These are phyloP conservation scores for Oryzias dopingdopingensis DNA, from an alignment of 2,797 vertebrate genomes.

Conservation along the genomic window DNA sequence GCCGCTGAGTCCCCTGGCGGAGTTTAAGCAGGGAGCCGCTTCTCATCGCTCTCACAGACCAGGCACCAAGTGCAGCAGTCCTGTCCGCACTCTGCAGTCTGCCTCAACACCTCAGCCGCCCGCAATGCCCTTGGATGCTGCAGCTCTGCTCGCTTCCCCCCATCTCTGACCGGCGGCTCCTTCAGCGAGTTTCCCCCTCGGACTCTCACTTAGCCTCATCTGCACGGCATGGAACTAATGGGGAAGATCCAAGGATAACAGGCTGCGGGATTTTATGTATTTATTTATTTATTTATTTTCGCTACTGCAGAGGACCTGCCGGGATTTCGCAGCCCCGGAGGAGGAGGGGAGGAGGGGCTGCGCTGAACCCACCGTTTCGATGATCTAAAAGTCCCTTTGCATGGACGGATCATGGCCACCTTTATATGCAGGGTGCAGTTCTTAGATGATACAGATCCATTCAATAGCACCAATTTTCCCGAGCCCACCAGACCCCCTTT, in stretches of 20 bases:
- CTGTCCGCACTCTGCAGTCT: conserved; percentile 70
- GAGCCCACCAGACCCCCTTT: conserved; percentile 89
- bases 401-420: conserved; percentile 88
- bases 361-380: conserved; percentile 61
- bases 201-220: conserved; percentile 38
- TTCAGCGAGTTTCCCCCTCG: conserved; percentile 31
- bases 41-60: conserved; percentile 59
- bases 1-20: conserved; percentile 48
- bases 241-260: conserved; percentile 65
- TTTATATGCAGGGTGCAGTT: conserved; percentile 90
- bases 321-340: conserved; percentile 30
- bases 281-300: background rate
- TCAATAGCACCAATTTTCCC: conserved; percentile 94
- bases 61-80: conserved; percentile 70
- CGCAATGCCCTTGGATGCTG: conserved; percentile 73
- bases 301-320: conserved; percentile 70
- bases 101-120: conserved; percentile 73
- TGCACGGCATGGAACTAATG: conserved; percentile 58
- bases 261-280: conserved; percentile 47
- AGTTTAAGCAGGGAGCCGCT: conserved; percentile 66
- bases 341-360: conserved; percentile 15
- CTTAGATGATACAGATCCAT: conserved; percentile 94
- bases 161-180: conserved; percentile 35
- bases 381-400: conserved; percentile 60
- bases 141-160: conserved; percentile 37